phyloP scores from a whole-genome alignment of 2,888 invertebrate genomes.

The Acanthosoma haemorrhoidale region DNA sequence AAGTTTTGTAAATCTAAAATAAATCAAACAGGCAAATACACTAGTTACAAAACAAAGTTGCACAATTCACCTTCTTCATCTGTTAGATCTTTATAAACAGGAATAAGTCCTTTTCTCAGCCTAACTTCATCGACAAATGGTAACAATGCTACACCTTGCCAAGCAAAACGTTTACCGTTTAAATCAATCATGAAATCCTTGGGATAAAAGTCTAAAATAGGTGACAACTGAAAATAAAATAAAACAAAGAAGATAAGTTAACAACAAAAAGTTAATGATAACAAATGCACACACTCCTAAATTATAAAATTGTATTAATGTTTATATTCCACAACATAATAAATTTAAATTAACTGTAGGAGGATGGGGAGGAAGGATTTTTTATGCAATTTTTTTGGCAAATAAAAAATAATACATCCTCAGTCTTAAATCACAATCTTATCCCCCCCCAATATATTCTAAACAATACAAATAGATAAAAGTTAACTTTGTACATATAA shows the following conservation, averaged over 20 bases:
- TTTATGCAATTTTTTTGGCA: no score
- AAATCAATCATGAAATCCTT: constrained; percentile 94
- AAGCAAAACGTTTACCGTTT: constrained; percentile 98
- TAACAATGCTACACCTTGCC: constrained; percentile 97
- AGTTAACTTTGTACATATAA: no score
- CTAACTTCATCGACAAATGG: constrained; percentile 96
- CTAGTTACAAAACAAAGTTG: no score
- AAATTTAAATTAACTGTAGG: no score
- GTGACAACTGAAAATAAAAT: constrained; percentile 54
- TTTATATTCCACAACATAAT: no score
- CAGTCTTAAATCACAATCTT: no score
- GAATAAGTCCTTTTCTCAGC: constrained; percentile 73
- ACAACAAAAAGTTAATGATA: constrained; percentile 26
- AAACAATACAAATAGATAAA: no score
- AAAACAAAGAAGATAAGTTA: constrained; percentile 50
- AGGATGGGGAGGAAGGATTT: no score
- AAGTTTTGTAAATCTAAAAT: background rate
- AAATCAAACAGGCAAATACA: no score
- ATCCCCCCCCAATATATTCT: no score
- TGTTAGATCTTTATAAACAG: constrained; percentile 73
- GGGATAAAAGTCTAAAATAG: constrained; percentile 98
- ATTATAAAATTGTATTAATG: no score
- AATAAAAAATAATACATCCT: no score
- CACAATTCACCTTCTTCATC: constrained; percentile 51
- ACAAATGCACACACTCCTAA: constrained; percentile 9